Evolutionary conservation across 1,140 invertebrate genomes (phyloP).

Genomic region (Metaphire vulgaris): DNA sequence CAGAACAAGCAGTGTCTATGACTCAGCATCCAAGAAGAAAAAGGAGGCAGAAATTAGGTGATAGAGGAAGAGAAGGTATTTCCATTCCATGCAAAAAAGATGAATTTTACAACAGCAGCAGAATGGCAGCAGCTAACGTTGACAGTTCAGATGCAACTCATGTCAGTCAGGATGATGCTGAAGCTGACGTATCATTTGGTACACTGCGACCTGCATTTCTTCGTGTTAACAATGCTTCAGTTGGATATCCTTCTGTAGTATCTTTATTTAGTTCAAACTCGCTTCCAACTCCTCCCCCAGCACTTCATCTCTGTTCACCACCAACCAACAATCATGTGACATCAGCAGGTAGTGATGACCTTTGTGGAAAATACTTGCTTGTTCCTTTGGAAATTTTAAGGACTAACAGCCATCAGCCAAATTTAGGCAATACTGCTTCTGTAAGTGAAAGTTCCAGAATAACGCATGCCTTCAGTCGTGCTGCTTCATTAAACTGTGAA

Average conservation of each 20-base stretch:
- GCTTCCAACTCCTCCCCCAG: constrained; percentile 9
- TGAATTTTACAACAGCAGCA: too few species aligned
- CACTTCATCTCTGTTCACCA: constrained; percentile 6
- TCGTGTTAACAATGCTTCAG: background rate
- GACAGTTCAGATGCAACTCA: background rate
- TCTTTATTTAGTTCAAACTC: constrained; percentile 15
- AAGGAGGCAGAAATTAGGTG: background rate
- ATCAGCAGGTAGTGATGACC: constrained; percentile 13
- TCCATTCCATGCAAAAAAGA: background rate
- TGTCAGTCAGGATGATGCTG: background rate
- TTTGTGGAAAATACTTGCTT: constrained; percentile 18
- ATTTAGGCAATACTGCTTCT: background rate
- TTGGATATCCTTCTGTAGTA: constrained; percentile 14
- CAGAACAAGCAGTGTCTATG: background rate
- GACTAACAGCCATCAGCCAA: background rate
- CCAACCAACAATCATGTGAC: background rate
- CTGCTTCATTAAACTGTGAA: constrained; percentile 18
- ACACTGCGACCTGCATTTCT: background rate
- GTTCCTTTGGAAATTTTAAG: constrained; percentile 17
- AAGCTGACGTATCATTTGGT: background rate
- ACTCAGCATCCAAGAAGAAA: background rate
- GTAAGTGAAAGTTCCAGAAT: background rate
- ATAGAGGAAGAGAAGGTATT: background rate
- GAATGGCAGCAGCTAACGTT: background rate
- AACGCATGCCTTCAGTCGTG: background rate